Conservation (phyloP, 2,888 invertebrate species). For the Hedychridium roseum region DNA sequence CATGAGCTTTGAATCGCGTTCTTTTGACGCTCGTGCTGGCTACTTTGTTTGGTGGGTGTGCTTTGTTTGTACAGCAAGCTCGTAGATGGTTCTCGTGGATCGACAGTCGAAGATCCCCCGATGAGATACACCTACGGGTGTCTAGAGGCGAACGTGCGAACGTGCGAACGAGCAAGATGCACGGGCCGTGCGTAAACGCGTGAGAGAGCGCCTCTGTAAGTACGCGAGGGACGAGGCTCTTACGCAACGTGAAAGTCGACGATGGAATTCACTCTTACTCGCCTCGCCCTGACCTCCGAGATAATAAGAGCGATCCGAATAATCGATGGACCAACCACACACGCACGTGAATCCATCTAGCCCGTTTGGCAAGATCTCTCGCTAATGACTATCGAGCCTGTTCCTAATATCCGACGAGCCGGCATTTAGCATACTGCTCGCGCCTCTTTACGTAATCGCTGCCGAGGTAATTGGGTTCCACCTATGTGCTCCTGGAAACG, state of each 20-base stretch:
- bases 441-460: slow-evolving; percentile 22
- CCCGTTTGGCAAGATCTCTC: slow-evolving; percentile 29
- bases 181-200: too few relatives aligned
- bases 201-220: too few relatives aligned
- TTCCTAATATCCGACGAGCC: slow-evolving; percentile 12
- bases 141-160: too few relatives aligned
- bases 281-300: slow-evolving; percentile 52
- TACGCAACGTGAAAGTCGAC: slow-evolving; percentile 54
- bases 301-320: slow-evolving; percentile 49
- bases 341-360: not conserved
- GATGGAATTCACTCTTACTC: slow-evolving; percentile 55
- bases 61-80: too few relatives aligned
- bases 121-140: too few relatives aligned
- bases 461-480: slow-evolving; percentile 15
- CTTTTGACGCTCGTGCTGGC: too few relatives aligned
- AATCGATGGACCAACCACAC: slow-evolving; percentile 21
- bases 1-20: too few relatives aligned
- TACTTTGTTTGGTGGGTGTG: too few relatives aligned
- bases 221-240: slow-evolving; percentile 27
- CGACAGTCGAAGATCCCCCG: too few relatives aligned
- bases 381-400: slow-evolving; percentile 25
- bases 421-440: slow-evolving; percentile 32
- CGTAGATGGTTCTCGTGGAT: too few relatives aligned
- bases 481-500: slow-evolving; percentile 10
- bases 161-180: too few relatives aligned